Conservation (phyloP, 2,797 vertebrate species). For the Cryptoprocta ferox region DNA sequence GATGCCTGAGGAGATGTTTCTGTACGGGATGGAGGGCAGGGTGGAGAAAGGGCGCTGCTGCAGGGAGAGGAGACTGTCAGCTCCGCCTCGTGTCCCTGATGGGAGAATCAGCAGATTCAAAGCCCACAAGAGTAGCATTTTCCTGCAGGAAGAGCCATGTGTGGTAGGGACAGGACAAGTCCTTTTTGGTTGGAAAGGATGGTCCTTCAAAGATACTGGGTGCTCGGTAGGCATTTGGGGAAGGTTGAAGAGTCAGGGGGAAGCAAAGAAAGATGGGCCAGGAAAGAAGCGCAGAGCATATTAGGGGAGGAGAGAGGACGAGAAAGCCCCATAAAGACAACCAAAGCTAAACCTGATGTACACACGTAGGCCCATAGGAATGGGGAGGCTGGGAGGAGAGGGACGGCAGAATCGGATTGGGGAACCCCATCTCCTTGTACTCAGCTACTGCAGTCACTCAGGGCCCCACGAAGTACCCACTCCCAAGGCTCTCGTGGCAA, state of each 20-base stretch:
- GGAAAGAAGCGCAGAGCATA: not conserved
- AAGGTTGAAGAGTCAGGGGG: not conserved
- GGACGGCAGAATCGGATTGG: not conserved
- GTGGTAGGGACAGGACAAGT: not conserved
- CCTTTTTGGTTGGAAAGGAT: not conserved
- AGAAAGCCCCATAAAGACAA: not conserved
- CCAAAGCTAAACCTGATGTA: not conserved
- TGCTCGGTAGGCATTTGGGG: not conserved
- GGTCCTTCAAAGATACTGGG: not conserved
- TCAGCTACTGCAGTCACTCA: not conserved
- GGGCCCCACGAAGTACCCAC: not conserved
- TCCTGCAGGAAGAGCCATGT: not conserved
- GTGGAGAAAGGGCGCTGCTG: not conserved
- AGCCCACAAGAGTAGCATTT: not conserved
- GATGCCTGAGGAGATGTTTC: not conserved
- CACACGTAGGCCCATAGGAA: not conserved
- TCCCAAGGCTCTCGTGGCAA: not conserved
- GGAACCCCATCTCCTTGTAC: not conserved
- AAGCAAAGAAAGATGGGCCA: not conserved
- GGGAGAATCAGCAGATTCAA: not conserved
- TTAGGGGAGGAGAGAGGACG: not conserved
- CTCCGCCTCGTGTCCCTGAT: not conserved
- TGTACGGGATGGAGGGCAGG: not conserved
- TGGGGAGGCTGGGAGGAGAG: not conserved
- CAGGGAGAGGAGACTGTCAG: not conserved